phyloP scores from a whole-genome alignment of 1,140 invertebrate genomes.

The Platorchestia sp. region DNA sequence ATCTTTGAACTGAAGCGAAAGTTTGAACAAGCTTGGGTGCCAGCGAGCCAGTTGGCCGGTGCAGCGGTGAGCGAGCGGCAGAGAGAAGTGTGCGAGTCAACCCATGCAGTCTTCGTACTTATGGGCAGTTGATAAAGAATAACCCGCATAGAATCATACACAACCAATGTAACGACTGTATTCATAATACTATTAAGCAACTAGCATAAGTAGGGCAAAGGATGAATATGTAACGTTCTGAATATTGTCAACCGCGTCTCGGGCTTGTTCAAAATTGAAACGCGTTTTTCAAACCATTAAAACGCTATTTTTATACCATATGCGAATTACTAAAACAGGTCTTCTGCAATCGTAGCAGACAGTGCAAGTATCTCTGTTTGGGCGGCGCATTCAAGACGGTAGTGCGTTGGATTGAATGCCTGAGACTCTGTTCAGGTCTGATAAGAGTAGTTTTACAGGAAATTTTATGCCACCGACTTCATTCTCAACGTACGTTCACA shows the following conservation, averaged over 20 bases:
- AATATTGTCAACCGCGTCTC: not conserved
- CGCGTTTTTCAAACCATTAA: not conserved
- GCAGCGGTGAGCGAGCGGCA: not conserved
- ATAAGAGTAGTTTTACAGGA: not conserved
- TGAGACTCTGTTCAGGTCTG: not conserved
- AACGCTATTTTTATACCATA: not conserved
- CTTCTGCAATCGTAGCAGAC: not conserved
- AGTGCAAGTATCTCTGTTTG: no score
- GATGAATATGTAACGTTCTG: not conserved
- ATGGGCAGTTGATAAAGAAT: not conserved
- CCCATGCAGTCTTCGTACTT: not conserved
- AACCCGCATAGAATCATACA: not conserved
- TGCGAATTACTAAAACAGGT: not conserved
- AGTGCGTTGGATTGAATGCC: not conserved
- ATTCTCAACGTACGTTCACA: not conserved
- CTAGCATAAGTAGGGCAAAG: not conserved
- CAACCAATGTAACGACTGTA: not conserved
- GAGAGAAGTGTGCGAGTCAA: not conserved
- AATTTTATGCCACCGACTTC: not conserved
- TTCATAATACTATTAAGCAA: not conserved
- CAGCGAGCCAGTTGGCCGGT: not conserved
- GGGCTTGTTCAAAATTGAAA: not conserved
- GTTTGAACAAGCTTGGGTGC: conserved; percentile 14
- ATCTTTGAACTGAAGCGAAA: conserved; percentile 46
- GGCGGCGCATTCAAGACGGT: not conserved